phyloP scores from a whole-genome alignment of 2,797 vertebrate genomes.

The Poecilia picta region DNA sequence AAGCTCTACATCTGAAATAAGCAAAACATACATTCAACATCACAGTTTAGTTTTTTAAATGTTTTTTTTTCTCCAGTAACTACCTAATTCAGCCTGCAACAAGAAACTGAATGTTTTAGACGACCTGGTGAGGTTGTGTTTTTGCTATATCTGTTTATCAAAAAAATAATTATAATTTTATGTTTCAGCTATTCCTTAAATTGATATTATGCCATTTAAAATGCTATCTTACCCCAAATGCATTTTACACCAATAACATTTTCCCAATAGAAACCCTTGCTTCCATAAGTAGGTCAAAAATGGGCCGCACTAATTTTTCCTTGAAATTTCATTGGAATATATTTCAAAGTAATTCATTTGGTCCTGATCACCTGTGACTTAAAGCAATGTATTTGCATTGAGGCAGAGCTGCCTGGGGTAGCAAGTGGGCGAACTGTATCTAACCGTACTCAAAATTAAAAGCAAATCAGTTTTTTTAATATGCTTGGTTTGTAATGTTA shows the following conservation, averaged over 20 bases:
- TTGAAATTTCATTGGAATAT: not conserved
- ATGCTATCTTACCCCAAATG: not conserved
- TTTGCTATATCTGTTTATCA: not conserved
- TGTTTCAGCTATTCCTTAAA: not conserved
- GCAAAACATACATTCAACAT: not conserved
- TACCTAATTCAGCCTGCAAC: not conserved
- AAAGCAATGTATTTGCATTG: not conserved
- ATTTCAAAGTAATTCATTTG: not conserved
- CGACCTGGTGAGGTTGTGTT: not conserved
- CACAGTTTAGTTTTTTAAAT: not conserved
- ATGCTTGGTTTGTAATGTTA: not conserved
- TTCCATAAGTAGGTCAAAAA: not conserved
- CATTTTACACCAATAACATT: not conserved
- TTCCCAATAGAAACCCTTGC: not conserved
- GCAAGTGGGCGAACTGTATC: not conserved
- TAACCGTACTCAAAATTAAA: not conserved
- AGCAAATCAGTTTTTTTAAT: not conserved
- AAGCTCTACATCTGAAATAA: not conserved
- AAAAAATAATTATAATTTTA: not conserved
- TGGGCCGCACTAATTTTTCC: not conserved
- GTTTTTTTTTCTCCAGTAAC: not conserved
- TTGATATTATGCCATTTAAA: not conserved
- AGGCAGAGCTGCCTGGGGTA: not conserved
- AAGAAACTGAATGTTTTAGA: not conserved
- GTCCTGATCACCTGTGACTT: not conserved